Evolutionary conservation across 2,113 vertebrate species (phyloP).

Genomic region (Myrmecophaga tridactyla): DNA sequence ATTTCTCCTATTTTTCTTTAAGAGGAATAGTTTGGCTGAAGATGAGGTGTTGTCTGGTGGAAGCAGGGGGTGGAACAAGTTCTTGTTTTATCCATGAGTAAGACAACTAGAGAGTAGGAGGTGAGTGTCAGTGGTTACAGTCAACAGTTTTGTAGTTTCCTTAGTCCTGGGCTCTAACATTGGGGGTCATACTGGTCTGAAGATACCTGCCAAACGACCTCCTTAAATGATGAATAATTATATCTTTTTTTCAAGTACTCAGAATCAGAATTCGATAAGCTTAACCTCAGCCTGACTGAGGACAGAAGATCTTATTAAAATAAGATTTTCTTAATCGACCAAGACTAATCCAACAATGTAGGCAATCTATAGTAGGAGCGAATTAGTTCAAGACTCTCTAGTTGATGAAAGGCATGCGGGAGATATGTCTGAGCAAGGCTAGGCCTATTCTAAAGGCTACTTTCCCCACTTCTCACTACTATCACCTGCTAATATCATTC

Average conservation of each 20-base stretch:
- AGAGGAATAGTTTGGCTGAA: no score
- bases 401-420: background rate
- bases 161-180: no score
- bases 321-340: background rate
- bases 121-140: no score
- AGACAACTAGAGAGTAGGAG: no score
- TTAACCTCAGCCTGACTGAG: background rate
- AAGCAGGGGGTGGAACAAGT: no score
- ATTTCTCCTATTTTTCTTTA: no score
- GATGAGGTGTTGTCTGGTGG: no score
- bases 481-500: background rate
- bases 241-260: background rate
- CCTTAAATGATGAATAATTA: background rate
- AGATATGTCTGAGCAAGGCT: background rate
- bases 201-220: no score
- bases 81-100: no score
- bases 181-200: no score
- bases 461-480: background rate
- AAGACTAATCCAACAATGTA: background rate
- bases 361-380: background rate
- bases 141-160: no score
- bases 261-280: background rate
- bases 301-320: background rate
- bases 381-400: background rate
- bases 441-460: background rate